Base-by-base conservation (phyloP, 2,888 invertebrate genomes). In the Dysmachus trigonus region DNA sequence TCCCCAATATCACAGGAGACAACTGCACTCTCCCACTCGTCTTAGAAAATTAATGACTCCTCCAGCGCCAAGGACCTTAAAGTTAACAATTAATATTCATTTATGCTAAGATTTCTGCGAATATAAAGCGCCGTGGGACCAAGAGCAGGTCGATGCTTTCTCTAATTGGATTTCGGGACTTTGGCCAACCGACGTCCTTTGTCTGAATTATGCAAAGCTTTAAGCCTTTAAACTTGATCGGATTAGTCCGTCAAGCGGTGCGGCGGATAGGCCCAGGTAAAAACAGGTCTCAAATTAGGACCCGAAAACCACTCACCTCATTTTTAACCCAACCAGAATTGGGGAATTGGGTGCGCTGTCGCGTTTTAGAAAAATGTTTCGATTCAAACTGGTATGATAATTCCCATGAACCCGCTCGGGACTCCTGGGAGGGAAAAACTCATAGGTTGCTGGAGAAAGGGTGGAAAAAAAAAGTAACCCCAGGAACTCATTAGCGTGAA, bases 1-100 rank as follows among this genome's bases (percentile, higher is more conserved):
- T 27, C 10, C 62, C 33, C 35, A 41, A 18, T 27, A 76, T 41
- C 22, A n/a, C n/a, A 76, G 27, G 81, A 81, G 81, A 81, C 81
- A 53, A 81, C 81, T 76, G 76, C 76, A 76, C 76, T 76, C 41
- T 38, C 76, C 38, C 38, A 76, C 53, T 81, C 15, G 30, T 53
- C 18, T 31, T 53, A 27, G 53, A 38, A 81, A 81, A 81, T 81
- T 81, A 81, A 81, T 81, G 81, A 33, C 33, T 47, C 53, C 31
- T 10, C 31, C 33, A 51, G n/a, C 1, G n/a, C 1, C 51, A 51
- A 53, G 51, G 81, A 27, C 81, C 51, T 51, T 81, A 81, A 81
- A 51, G 81, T 81, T 81, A 81, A 81, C 81, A 81, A 81, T 81
- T 81, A 81, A 81, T 81, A 81, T 81, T 81, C 47, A 81, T 81